Evolutionary conservation across 1,140 invertebrate species (phyloP).

Genomic region (Drosophila watanabei): DNA sequence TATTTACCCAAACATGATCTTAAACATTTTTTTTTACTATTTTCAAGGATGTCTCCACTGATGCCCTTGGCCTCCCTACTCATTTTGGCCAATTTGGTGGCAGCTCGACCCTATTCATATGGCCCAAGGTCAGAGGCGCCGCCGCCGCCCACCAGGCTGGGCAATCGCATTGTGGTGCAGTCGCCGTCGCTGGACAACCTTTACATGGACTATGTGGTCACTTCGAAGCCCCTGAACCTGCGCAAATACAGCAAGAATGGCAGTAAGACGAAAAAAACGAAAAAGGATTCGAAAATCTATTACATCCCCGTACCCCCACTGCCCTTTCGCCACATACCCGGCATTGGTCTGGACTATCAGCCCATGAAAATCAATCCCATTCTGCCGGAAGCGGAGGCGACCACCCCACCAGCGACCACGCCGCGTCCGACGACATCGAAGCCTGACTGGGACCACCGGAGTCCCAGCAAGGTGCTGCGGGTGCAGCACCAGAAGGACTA

Average conservation of each 20-base stretch:
- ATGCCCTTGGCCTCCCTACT: conserved; percentile 28
- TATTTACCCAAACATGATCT: not conserved
- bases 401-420: conserved; percentile 27
- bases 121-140: conserved; percentile 16
- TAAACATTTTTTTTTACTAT: not conserved
- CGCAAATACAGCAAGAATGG: conserved; percentile 76
- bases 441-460: conserved; percentile 19
- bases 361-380: conserved; percentile 81
- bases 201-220: conserved; percentile 79
- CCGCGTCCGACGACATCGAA: conserved; percentile 13
- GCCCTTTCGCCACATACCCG: conserved; percentile 81
- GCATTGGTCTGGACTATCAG: conserved; percentile 80
- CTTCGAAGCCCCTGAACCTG: conserved; percentile 73
- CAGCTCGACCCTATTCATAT: conserved; percentile 48
- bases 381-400: conserved; percentile 31
- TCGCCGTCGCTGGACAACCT: conserved; percentile 73
- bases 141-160: conserved; percentile 14
- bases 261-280: conserved; percentile 79
- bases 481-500: conserved; percentile 75
- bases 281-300: conserved; percentile 84
- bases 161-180: conserved; percentile 68
- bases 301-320: conserved; percentile 81
- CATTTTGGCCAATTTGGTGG: conserved; percentile 16
- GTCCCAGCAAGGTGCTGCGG: conserved; percentile 62
- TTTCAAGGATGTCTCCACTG: conserved; percentile 46